phyloP scores from a whole-genome alignment of 2,797 vertebrate genomes.

The Ceyx erithaca region DNA sequence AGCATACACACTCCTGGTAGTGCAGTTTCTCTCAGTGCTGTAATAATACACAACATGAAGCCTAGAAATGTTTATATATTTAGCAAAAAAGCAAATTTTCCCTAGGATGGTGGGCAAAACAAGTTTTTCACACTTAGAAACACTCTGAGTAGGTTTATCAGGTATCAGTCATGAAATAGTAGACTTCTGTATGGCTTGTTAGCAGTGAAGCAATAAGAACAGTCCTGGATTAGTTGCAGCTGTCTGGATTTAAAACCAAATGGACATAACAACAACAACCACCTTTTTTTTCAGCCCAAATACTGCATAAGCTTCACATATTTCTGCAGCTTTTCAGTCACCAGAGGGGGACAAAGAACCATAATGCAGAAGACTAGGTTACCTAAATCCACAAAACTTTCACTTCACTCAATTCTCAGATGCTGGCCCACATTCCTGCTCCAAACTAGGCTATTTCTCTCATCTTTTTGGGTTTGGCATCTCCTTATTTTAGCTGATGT shows the following conservation, averaged over 20 bases:
- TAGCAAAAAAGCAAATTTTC: background rate
- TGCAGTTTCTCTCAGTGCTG: background rate
- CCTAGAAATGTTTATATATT: background rate
- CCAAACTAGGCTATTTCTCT: background rate
- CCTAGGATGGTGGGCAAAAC: background rate
- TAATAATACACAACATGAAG: background rate
- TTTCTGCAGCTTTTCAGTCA: background rate
- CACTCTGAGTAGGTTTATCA: background rate
- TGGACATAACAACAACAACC: background rate
- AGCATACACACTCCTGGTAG: background rate
- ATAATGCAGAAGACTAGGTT: background rate
- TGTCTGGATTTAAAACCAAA: background rate
- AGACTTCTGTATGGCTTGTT: background rate
- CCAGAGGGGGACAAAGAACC: conserved; percentile 60
- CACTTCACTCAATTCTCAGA: background rate
- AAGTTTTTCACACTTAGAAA: background rate
- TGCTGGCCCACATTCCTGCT: background rate
- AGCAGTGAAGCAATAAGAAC: background rate
- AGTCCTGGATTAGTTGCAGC: background rate
- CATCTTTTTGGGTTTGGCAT: background rate
- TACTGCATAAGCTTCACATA: background rate
- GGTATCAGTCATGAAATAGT: background rate
- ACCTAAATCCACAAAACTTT: background rate
- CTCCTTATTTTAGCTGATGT: background rate
- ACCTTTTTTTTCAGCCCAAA: background rate